Percentiles rank a stretch among this genome's conserved stretches.
These are phyloP conservation scores for Australoheros scitulus DNA, from an alignment of 2,113 vertebrate genomes.

Conservation along the genomic window DNA sequence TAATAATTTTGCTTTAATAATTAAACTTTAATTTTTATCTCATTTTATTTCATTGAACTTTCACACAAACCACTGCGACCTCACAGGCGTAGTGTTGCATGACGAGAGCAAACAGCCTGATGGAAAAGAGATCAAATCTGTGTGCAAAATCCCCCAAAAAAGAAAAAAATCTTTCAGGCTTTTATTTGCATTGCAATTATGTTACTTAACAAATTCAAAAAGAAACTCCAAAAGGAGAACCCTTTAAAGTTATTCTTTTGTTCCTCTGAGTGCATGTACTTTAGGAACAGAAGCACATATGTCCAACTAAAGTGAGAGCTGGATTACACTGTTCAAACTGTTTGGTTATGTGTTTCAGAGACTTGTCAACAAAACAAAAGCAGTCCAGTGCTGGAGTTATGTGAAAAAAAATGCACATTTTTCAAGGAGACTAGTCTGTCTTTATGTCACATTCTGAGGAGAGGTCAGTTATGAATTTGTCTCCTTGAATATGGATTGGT, in stretches of 20 bases:
- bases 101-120: background rate
- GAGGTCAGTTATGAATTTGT: background rate
- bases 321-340: constrained; percentile 10
- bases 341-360: constrained; percentile 4
- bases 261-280: background rate
- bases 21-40: background rate
- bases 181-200: background rate
- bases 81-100: background rate
- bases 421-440: background rate
- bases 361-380: background rate
- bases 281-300: background rate
- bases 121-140: background rate
- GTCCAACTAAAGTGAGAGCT: background rate
- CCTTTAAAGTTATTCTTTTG: background rate
- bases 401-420: background rate
- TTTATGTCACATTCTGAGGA: background rate
- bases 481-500: background rate
- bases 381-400: background rate
- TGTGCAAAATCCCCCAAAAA: background rate
- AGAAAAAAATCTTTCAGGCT: background rate
- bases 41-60: background rate
- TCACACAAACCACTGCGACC: background rate
- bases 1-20: background rate
- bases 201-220: too few species aligned
- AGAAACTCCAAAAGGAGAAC: background rate